phyloP scores from a whole-genome alignment of 2,113 vertebrate genomes.

The Anguilla rostrata region DNA sequence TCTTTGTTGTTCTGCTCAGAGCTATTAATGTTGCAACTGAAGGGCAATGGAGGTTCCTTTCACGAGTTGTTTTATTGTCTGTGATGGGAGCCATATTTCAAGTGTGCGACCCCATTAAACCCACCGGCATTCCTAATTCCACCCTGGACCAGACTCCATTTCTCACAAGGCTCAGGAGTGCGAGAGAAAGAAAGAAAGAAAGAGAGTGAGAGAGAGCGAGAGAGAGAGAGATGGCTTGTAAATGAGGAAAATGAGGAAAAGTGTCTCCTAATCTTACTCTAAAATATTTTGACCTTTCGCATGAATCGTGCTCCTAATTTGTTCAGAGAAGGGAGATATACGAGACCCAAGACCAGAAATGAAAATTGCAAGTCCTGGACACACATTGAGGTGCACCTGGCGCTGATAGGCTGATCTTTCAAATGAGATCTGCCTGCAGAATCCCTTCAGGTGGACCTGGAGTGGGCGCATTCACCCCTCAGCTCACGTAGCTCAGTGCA shows the following conservation, averaged over 20 bases:
- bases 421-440: background rate
- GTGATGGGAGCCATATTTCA: slow-evolving; percentile 2
- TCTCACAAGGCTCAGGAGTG: slow-evolving; percentile 5
- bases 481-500: background rate
- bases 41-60: background rate
- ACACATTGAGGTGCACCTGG: background rate
- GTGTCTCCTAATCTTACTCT: background rate
- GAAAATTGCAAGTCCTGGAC: background rate
- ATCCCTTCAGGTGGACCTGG: background rate
- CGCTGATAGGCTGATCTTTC: background rate
- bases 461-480: background rate
- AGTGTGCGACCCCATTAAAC: slow-evolving; percentile 1
- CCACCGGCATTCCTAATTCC: background rate
- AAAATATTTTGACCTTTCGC: background rate
- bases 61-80: slow-evolving; percentile 2
- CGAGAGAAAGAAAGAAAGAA: no score
- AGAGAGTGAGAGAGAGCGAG: no score
- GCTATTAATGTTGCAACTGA: background rate
- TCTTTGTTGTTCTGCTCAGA: background rate
- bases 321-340: background rate
- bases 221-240: background rate
- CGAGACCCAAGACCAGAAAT: background rate
- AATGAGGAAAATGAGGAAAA: background rate
- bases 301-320: background rate
- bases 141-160: slow-evolving; percentile 1